Base-by-base conservation (phyloP, 2,888 invertebrate genomes). In the Agelastica alni region DNA sequence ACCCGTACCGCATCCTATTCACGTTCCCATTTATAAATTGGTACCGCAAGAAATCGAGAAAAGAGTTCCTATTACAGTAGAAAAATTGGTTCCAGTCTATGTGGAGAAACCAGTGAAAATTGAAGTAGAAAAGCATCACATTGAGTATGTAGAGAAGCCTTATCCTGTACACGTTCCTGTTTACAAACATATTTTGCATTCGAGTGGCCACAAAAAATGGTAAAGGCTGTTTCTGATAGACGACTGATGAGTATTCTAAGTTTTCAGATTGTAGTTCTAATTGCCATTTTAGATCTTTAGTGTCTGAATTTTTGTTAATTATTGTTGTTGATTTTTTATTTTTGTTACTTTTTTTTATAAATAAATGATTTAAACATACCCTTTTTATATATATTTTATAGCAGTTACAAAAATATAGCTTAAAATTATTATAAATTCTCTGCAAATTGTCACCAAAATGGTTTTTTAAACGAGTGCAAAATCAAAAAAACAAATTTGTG, bases 71-170 rank as follows among this genome's bases (percentile, higher is more conserved):
- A 87, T 86, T 75, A 84, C 85, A 1, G 87, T 89, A 2, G 87
- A 88, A 70, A 87, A 86, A 68, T 85, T 86, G 12, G 83, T 85
- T 30, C 85, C 85, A 9, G 85, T 87, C 66, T 85, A 86, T 61
- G 83, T 89, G 1, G 86, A 87, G 69, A 87, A 84, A 70, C 88
- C 88, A 2, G 87, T 87, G 79, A 87, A 88, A 65, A 86, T 89
- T 2, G 85, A 86, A 75, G 85, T 89, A 16, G 84, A 88, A 61
- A 89, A 87, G 78, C 87, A 83, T 71, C 86, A 88, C 42, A 85
- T 85, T 70, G 83, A 88, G 43, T 66, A 74, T 51, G 65, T 75
- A 28, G 84, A 85, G 63, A 86, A 86, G 71, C 88, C 88, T 4
- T 88, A 88, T 77, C 85, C 87, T 56, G 87, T 88, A 62, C 87